Evolutionary conservation across 2,797 vertebrate genomes (phyloP), one percentile per base, ranked within the genome.

Genomic region (Crenichthys baileyi): DNA sequence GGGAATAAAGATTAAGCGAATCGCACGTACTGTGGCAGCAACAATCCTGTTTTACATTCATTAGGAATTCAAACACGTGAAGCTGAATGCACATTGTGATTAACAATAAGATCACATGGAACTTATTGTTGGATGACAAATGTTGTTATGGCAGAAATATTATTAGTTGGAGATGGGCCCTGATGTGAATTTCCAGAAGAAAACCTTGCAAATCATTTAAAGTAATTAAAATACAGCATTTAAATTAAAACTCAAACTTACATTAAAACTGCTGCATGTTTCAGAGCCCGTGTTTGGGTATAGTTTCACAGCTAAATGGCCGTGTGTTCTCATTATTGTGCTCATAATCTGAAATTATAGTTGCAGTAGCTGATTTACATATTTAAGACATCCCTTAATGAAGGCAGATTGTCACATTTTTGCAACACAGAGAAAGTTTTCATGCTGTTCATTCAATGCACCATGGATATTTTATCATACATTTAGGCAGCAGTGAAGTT

Each of bases 1-100:
- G 78, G 82, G 85, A 86, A 90, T 88, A 86, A 83, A 90, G 80
- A 89, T 83, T 79, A 90, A 85, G 77, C 12, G 11, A 84, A 74
- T 71, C 70, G 50, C 78, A 44, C 55, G 77, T 73, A 75, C 80
- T 72, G 84, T 82, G 72, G 79, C 77, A 16, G 36, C 68, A 76
- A 79, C 63, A 76, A 72, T 80, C 75, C 76, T 31, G 76, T 76
- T 79, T 31, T 75, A 55, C 53, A 73, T 84, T 83, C 72, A 83
- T 79, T 70, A 83, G 71, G 56, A 11, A 80, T 65, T 70, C 80
- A 81, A 80, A 70, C 71, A 73, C 26, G 56, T 39, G 48, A 0
- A 26, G 16, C 1, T 68, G 68, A 29, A 70, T 73, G 11, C 65
- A 72, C 26, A 77, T 80, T 11, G 77, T 79, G 41, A 79, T 76